These are phyloP conservation scores for Pachyrhynchus sulphureomaculatus DNA, from an alignment of 1,140 invertebrate genomes.

Conservation along the genomic window DNA sequence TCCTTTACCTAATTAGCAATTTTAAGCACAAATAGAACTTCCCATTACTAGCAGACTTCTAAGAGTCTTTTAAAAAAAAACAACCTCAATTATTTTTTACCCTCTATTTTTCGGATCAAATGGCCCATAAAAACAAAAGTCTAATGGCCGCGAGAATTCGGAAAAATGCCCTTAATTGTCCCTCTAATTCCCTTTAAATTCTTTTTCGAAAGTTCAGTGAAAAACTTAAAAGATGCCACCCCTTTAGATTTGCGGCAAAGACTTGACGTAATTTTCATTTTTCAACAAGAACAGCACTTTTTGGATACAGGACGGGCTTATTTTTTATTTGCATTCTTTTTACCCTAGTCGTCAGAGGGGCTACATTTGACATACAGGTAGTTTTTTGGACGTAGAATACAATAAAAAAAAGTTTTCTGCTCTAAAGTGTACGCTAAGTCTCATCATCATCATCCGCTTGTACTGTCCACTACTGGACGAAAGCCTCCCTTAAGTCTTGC, in stretches of 20 bases:
- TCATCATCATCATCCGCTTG: no score
- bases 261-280: constrained; percentile 10
- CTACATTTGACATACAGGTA: background rate
- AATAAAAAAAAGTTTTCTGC: no score
- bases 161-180: constrained; percentile 29
- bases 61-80: constrained; percentile 1
- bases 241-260: constrained; percentile 2
- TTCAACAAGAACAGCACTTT: constrained; percentile 19
- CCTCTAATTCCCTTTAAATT: constrained; percentile 22
- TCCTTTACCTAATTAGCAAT: no score
- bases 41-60: no score
- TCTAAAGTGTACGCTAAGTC: no score
- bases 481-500: no score
- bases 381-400: no score
- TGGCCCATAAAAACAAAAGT: constrained; percentile 28
- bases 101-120: constrained; percentile 13
- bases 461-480: no score
- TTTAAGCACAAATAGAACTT: no score
- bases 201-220: constrained; percentile 19
- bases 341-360: background rate
- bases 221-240: constrained; percentile 21
- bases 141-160: constrained; percentile 31
- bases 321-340: no score
- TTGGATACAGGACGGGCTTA: background rate
- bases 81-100: background rate